A percentile compares a stretch with the other conserved stretches of the same genome.
phyloP scores from a whole-genome alignment of 2,888 invertebrate species.

The Cyclophora punctaria region DNA sequence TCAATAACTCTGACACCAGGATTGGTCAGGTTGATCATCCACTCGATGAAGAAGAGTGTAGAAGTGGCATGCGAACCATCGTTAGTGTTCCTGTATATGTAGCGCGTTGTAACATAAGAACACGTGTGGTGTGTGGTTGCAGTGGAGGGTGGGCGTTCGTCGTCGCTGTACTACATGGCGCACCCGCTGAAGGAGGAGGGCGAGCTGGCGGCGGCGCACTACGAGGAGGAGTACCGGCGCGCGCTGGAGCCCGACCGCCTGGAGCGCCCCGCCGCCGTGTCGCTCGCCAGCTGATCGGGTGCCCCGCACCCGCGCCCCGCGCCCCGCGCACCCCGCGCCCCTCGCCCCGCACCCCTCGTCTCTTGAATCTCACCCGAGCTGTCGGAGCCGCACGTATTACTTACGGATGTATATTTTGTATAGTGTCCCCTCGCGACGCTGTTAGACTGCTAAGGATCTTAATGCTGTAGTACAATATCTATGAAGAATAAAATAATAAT shows the following conservation, averaged over 20 bases:
- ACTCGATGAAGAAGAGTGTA: no score
- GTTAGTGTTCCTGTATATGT: no score
- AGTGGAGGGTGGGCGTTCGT: constrained; percentile 26
- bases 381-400: no score
- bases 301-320: constrained; percentile 17
- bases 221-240: constrained; percentile 43
- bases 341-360: neutral
- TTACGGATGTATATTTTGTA: constrained; percentile 15
- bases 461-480: constrained; percentile 3
- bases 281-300: constrained; percentile 62
- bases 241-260: constrained; percentile 43
- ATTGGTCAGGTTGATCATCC: no score
- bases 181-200: constrained; percentile 53
- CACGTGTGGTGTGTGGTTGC: constrained; percentile 2
- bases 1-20: no score
- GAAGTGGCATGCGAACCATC: no score
- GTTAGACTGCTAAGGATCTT: neutral
- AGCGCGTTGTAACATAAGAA: neutral
- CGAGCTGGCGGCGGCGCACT: constrained; percentile 43
- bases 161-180: constrained; percentile 52
- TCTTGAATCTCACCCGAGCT: neutral
- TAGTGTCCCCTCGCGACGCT: constrained; percentile 7
- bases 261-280: constrained; percentile 72
- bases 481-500: constrained; percentile 2
- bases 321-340: constrained; percentile 1